Conservation (phyloP, 1,140 invertebrate genomes). For the Trypoxylus dichotomus region DNA sequence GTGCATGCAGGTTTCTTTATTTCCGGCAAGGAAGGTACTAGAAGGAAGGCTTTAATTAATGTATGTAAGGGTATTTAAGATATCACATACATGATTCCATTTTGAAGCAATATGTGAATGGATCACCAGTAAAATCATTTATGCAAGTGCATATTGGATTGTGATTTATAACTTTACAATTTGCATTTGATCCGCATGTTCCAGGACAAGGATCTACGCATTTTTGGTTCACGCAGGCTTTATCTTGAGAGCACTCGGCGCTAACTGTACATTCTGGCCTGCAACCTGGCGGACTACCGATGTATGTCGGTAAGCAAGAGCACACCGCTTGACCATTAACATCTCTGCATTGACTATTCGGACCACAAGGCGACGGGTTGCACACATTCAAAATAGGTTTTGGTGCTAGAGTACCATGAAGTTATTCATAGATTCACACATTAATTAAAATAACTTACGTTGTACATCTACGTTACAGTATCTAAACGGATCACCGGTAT, state of each 20-base stretch:
- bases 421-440: neutral
- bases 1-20: conserved; percentile 57
- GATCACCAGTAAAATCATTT: conserved; percentile 59
- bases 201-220: conserved; percentile 52
- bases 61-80: conserved; percentile 42
- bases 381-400: conserved; percentile 59
- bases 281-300: conserved; percentile 55
- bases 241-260: conserved; percentile 54
- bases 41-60: conserved; percentile 46
- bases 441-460: conserved; percentile 55
- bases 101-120: conserved; percentile 57
- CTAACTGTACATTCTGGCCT: conserved; percentile 58
- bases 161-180: conserved; percentile 54
- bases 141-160: conserved; percentile 55
- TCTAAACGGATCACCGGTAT: conserved; percentile 74
- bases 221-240: conserved; percentile 52
- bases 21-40: conserved; percentile 46
- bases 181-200: conserved; percentile 53
- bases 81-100: conserved; percentile 53
- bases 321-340: conserved; percentile 67
- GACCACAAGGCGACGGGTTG: conserved; percentile 73
- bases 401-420: conserved; percentile 21
- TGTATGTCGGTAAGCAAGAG: conserved; percentile 57
- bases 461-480: conserved; percentile 61
- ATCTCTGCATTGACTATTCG: conserved; percentile 70